phyloP scores from a whole-genome alignment of 2,797 vertebrate species.

The Potorous gilbertii region DNA sequence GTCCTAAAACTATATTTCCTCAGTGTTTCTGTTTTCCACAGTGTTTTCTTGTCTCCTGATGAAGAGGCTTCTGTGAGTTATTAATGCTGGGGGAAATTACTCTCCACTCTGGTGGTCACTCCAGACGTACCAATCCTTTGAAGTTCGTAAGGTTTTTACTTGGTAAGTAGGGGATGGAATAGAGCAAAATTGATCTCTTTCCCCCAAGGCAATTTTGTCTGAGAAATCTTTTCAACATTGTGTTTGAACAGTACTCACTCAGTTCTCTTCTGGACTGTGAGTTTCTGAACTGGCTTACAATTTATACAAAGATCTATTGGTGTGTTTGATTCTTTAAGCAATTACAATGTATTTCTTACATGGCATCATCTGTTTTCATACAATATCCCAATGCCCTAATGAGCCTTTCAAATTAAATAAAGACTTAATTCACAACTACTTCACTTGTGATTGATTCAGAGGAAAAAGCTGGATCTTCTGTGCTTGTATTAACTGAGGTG shows the following conservation, averaged over 20 bases:
- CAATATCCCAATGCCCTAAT: not conserved
- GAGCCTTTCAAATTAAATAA: not conserved
- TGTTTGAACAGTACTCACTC: not conserved
- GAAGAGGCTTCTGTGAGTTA: not conserved
- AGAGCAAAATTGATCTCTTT: not conserved
- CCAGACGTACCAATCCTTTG: not conserved
- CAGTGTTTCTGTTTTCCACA: not conserved
- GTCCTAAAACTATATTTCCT: not conserved
- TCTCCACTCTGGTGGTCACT: not conserved
- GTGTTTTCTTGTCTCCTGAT: not conserved
- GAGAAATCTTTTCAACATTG: not conserved
- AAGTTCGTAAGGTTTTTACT: not conserved
- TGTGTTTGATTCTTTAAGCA: not conserved
- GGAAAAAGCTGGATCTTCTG: not conserved
- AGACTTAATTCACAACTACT: not conserved
- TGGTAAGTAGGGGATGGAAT: not conserved
- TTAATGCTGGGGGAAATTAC: not conserved
- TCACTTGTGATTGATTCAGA: not conserved
- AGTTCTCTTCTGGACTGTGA: not conserved
- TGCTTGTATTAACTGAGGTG: not conserved
- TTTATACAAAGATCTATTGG: not conserved
- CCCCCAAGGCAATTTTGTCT: not conserved
- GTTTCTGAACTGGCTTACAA: not conserved
- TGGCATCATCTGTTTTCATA: not conserved
- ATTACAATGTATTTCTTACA: not conserved